Evolutionary conservation across 2,797 vertebrate species (phyloP).

Genomic region (Psittacula echo): DNA sequence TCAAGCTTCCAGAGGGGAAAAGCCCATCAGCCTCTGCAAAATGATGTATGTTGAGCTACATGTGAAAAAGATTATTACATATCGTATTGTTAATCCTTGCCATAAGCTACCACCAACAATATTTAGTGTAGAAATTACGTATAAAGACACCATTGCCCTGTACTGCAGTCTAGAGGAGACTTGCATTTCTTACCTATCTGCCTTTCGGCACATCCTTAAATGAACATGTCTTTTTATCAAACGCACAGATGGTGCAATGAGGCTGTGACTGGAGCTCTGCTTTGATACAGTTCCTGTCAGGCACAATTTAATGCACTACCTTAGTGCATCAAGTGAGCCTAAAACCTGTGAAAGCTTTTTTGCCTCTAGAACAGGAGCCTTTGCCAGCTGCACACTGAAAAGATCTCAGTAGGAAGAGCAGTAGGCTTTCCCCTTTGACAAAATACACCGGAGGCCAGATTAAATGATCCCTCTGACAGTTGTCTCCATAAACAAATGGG

Average conservation of each 20-base stretch:
- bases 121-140: background rate
- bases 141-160: background rate
- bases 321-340: background rate
- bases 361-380: slow-evolving; percentile 2
- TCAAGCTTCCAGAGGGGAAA: background rate
- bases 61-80: background rate
- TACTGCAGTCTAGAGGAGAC: background rate
- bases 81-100: background rate
- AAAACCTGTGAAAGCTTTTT: slow-evolving; percentile 26
- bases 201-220: slow-evolving; percentile 56
- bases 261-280: slow-evolving; percentile 66
- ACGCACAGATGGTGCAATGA: slow-evolving; percentile 61
- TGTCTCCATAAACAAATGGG: background rate
- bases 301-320: slow-evolving; percentile 31
- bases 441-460: background rate
- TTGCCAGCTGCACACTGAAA: background rate
- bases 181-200: slow-evolving; percentile 30
- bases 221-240: slow-evolving; percentile 57
- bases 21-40: background rate
- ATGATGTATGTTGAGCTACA: background rate
- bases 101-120: background rate
- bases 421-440: slow-evolving; percentile 17
- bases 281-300: slow-evolving; percentile 49
- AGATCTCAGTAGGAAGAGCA: background rate
- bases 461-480: background rate